Conservation (phyloP, 2,888 invertebrate species). For the Cheilosia vulpina region DNA sequence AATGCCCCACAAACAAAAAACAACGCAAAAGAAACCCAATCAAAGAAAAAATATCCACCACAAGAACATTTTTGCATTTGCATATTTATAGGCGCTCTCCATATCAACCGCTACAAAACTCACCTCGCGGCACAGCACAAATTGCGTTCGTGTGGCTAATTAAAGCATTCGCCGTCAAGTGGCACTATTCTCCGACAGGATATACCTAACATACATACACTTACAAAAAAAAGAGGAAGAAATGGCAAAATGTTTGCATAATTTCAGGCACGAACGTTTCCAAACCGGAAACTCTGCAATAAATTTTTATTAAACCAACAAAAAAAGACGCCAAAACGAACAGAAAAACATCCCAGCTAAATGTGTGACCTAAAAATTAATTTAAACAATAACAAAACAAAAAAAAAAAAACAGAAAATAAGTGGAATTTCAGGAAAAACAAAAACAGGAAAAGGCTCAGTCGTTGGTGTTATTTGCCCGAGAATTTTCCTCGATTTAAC, state of each 20-base stretch:
- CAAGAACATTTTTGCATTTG: constrained; percentile 39
- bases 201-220: background rate
- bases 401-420: background rate
- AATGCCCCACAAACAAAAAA: background rate
- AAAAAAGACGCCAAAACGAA: constrained; percentile 8
- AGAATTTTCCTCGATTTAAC: constrained; percentile 46
- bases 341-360: constrained; percentile 13
- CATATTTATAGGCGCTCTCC: constrained; percentile 62
- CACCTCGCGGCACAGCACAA: background rate
- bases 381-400: constrained; percentile 14
- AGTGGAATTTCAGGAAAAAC: background rate
- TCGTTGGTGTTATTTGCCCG: constrained; percentile 6
- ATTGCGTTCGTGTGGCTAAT: constrained; percentile 32
- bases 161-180: constrained; percentile 33
- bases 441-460: constrained; percentile 50
- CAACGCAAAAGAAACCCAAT: background rate
- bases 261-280: constrained; percentile 50
- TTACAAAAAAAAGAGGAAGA: background rate
- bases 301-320: constrained; percentile 55
- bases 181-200: constrained; percentile 2
- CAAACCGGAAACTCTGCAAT: constrained; percentile 44
- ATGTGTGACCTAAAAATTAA: constrained; percentile 55
- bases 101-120: constrained; percentile 41
- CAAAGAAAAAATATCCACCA: background rate
- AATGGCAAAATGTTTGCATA: constrained; percentile 57